Percentiles rank a stretch among this genome's conserved stretches.
These are phyloP conservation scores for Zaprionus obscuricornis DNA, from an alignment of 2,888 invertebrate genomes.

Conservation along the genomic window DNA sequence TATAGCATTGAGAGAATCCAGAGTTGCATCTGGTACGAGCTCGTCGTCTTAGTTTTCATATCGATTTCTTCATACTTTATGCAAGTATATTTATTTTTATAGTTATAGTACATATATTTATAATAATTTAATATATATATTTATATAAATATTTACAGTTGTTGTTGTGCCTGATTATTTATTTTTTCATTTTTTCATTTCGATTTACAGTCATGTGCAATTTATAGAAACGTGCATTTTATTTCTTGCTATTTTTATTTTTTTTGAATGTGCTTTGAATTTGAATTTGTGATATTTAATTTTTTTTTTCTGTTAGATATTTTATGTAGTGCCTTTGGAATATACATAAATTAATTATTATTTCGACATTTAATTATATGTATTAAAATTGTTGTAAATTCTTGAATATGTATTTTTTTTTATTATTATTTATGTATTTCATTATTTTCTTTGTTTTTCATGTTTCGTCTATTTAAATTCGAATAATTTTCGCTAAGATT, in stretches of 20 bases:
- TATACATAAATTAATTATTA: slow-evolving; percentile 19
- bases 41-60: slow-evolving; percentile 14
- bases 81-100: slow-evolving; percentile 26
- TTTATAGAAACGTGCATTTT: too few species aligned
- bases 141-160: slow-evolving; percentile 2
- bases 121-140: slow-evolving; percentile 58
- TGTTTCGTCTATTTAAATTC: slow-evolving; percentile 59
- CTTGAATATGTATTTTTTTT: slow-evolving; percentile 34
- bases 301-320: too few species aligned
- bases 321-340: slow-evolving; percentile 8
- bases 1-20: slow-evolving; percentile 46
- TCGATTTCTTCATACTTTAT: slow-evolving; percentile 28
- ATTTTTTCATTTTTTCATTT: neutral
- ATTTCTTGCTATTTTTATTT: too few species aligned
- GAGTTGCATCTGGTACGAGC: neutral
- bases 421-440: too few species aligned
- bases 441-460: slow-evolving; percentile 23
- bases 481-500: slow-evolving; percentile 59
- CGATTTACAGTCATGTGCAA: slow-evolving; percentile 61
- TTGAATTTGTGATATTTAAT: too few species aligned
- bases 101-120: slow-evolving; percentile 50
- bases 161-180: neutral
- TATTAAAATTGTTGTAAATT: slow-evolving; percentile 15
- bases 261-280: slow-evolving; percentile 37
- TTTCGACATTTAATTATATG: neutral